phyloP scores from a whole-genome alignment of 2,113 vertebrate genomes.

The Drymodes brunneopygia region DNA sequence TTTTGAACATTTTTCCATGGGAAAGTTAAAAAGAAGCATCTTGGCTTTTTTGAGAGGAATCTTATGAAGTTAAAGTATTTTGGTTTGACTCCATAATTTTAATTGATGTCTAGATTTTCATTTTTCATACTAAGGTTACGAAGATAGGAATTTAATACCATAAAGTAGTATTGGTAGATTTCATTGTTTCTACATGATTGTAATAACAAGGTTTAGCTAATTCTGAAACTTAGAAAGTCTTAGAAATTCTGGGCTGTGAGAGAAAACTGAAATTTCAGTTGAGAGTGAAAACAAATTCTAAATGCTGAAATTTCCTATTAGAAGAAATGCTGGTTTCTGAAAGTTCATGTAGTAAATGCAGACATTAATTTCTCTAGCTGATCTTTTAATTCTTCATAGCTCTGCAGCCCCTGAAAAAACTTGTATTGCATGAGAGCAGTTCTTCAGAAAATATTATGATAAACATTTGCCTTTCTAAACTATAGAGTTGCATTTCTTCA shows the following conservation, averaged over 20 bases:
- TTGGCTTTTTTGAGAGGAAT: neutral
- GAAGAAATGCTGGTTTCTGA: neutral
- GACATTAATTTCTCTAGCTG: neutral
- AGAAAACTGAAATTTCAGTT: neutral
- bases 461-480: neutral
- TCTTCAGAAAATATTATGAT: neutral
- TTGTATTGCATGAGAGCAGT: neutral
- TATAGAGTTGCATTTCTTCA: neutral
- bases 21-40: neutral
- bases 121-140: neutral
- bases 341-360: neutral
- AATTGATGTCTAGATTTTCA: neutral
- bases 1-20: neutral
- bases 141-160: neutral
- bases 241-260: neutral
- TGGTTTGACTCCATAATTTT: neutral
- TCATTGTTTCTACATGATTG: neutral
- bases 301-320: neutral
- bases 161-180: neutral
- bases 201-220: neutral
- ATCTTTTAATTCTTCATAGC: neutral
- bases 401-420: neutral
- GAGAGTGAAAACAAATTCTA: neutral
- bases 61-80: neutral
- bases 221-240: neutral